These are phyloP conservation scores for Leptopilina myrica DNA, from an alignment of 2,888 invertebrate genomes.

Conservation along the genomic window DNA sequence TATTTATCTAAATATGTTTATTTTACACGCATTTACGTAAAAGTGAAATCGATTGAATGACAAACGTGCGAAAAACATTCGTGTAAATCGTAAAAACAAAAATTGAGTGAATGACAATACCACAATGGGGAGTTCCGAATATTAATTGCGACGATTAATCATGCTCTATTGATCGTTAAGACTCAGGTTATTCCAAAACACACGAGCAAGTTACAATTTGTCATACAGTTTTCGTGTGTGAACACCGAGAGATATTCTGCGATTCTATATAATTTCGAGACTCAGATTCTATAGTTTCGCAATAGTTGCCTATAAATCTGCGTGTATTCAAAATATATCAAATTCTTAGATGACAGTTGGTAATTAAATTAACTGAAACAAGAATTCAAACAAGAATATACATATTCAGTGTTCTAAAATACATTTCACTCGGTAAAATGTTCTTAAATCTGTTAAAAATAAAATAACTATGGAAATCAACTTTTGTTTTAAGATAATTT, in stretches of 20 bases:
- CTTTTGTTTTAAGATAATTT: no score
- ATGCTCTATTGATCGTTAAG: conserved; percentile 31
- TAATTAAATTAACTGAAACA: no score
- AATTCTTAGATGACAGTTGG: no score
- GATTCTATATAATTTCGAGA: conserved; percentile 26
- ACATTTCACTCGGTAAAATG: no score
- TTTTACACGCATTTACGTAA: background rate
- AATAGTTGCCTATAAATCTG: background rate
- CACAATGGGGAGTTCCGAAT: conserved; percentile 34
- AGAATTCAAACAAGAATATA: no score
- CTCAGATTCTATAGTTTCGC: conserved; percentile 17
- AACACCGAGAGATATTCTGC: conserved; percentile 10
- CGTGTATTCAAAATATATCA: background rate
- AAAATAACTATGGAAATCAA: no score
- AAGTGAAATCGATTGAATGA: background rate
- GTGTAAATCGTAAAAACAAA: conserved; percentile 22
- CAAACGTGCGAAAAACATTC: background rate
- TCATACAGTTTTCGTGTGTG: conserved; percentile 38
- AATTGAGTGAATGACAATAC: conserved; percentile 35
- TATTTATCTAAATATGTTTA: background rate
- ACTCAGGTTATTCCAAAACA: conserved; percentile 37
- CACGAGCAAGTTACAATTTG: conserved; percentile 37
- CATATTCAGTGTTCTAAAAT: no score
- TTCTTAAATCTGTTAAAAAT: no score
- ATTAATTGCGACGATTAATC: conserved; percentile 37